phyloP scores from a whole-genome alignment of 2,888 invertebrate species.

The Octodonta nipae region DNA sequence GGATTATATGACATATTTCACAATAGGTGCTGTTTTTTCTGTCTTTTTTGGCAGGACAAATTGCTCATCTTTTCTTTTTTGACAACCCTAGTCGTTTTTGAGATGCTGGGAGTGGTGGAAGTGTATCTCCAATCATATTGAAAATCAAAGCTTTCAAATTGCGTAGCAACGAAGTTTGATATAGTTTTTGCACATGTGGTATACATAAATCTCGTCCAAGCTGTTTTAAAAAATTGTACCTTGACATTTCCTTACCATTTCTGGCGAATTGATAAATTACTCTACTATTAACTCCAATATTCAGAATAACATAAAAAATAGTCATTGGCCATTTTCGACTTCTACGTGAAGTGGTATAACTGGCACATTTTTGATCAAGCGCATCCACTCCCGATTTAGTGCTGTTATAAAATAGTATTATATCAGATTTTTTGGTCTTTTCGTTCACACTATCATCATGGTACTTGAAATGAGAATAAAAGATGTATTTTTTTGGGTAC shows the following conservation, averaged over 20 bases:
- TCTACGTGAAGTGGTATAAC: too few relatives aligned
- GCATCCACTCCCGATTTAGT: conserved; percentile 1
- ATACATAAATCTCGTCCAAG: conserved; percentile 5
- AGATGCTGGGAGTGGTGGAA: too few relatives aligned
- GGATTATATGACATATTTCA: too few relatives aligned
- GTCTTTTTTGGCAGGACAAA: too few relatives aligned
- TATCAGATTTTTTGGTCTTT: not conserved
- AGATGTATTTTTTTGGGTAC: not conserved
- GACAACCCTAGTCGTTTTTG: too few relatives aligned
- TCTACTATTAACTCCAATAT: conserved; percentile 11
- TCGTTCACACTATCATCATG: not conserved
- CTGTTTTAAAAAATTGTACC: conserved; percentile 7
- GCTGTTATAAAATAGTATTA: not conserved
- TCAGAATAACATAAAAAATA: conserved; percentile 15
- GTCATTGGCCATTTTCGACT: conserved; percentile 16
- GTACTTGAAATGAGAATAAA: not conserved
- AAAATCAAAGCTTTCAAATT: not conserved
- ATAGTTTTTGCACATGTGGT: conserved; percentile 5
- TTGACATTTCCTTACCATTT: conserved; percentile 7
- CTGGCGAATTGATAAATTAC: conserved; percentile 9
- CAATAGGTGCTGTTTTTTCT: too few relatives aligned
- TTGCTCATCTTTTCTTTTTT: too few relatives aligned
- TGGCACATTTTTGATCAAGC: not conserved
- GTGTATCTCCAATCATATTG: too few relatives aligned
- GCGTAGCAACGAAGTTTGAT: conserved; percentile 1